A percentile compares a stretch with the other conserved stretches of the same genome.
phyloP scores from a whole-genome alignment of 2,888 invertebrate genomes.

The Thecophora atra region DNA sequence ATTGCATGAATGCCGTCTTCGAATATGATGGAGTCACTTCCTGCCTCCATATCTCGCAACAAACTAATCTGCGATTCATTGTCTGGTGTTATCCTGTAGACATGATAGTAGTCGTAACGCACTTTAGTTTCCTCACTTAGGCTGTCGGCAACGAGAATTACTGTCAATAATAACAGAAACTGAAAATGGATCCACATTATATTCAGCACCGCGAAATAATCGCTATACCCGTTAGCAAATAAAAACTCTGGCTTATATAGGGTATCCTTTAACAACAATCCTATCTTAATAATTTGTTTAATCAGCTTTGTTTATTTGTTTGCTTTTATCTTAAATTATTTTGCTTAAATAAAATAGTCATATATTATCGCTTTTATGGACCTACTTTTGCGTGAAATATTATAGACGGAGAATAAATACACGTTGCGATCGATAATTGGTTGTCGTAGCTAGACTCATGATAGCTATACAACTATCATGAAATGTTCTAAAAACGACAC shows the following conservation, averaged over 20 bases:
- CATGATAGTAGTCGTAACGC: slow-evolving; percentile 69
- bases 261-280: neutral
- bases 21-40: slow-evolving; percentile 66
- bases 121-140: slow-evolving; percentile 8
- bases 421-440: too few species aligned
- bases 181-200: neutral
- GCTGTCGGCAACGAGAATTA: slow-evolving; percentile 19
- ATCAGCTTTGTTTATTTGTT: too few species aligned
- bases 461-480: too few species aligned
- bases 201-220: neutral
- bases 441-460: too few species aligned
- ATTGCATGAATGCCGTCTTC: slow-evolving; percentile 66
- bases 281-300: too few species aligned
- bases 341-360: too few species aligned
- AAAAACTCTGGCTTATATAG: neutral
- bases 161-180: neutral
- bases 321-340: too few species aligned
- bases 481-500: too few species aligned
- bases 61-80: slow-evolving; percentile 68
- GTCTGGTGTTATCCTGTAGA: slow-evolving; percentile 70
- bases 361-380: too few species aligned
- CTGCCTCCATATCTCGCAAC: slow-evolving; percentile 66
- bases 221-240: neutral
- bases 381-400: too few species aligned
- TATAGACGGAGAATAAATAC: too few species aligned